Evolutionary conservation across 2,113 vertebrate genomes (phyloP).

Genomic region (Protobothrops flavoviridis): DNA sequence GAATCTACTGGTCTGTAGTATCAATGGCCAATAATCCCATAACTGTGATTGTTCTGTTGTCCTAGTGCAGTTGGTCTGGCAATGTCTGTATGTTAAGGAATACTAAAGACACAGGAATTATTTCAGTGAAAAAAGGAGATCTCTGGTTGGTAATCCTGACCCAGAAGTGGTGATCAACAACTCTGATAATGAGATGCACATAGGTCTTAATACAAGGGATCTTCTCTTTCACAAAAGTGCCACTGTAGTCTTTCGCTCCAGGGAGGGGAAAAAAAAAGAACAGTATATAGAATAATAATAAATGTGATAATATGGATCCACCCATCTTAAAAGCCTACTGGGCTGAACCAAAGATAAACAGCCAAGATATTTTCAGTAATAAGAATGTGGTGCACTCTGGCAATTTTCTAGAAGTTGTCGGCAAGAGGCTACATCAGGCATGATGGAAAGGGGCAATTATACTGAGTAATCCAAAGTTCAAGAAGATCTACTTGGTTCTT

Average conservation of each 20-base stretch:
- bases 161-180: background rate
- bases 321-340: background rate
- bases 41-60: background rate
- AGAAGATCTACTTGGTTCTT: no score
- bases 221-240: background rate
- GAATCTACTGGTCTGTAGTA: background rate
- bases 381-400: background rate
- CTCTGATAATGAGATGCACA: background rate
- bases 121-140: background rate
- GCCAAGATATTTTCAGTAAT: background rate
- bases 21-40: background rate
- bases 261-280: background rate
- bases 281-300: background rate
- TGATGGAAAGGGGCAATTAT: background rate
- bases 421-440: background rate
- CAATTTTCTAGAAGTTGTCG: background rate
- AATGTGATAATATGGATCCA: background rate
- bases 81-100: background rate
- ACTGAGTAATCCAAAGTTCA: background rate
- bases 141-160: background rate
- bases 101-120: background rate
- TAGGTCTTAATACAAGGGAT: background rate
- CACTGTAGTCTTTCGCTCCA: background rate
- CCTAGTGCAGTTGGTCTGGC: background rate
- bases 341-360: background rate